Conservation (phyloP, 1,140 invertebrate species). For the Drosophila mojavensis region DNA sequence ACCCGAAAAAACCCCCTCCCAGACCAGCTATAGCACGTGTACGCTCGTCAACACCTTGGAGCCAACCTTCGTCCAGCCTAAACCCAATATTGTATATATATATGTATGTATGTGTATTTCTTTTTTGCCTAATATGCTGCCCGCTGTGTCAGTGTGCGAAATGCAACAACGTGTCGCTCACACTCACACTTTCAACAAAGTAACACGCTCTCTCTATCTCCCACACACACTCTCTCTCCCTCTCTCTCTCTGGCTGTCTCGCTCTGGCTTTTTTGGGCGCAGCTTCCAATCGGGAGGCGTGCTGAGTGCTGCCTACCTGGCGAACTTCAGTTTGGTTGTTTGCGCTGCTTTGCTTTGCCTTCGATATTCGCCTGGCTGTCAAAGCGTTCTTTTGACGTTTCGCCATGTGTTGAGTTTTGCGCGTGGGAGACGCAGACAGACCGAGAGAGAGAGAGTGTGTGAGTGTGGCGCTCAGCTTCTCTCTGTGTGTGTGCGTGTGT, state of each 20-base stretch:
- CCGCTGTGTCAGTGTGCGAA: slow-evolving; percentile 48
- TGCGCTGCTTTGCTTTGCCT: slow-evolving; percentile 41
- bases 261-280: slow-evolving; percentile 15
- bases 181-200: slow-evolving; percentile 50
- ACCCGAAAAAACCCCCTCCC: too few relatives aligned
- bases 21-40: slow-evolving; percentile 45
- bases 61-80: slow-evolving; percentile 57
- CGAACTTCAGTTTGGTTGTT: slow-evolving; percentile 49
- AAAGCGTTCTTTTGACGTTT: slow-evolving; percentile 69
- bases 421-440: slow-evolving; percentile 38
- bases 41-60: slow-evolving; percentile 60
- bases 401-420: slow-evolving; percentile 70
- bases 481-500: slow-evolving; percentile 6
- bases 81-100: slow-evolving; percentile 25
- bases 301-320: slow-evolving; percentile 51
- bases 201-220: background rate
- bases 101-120: slow-evolving; percentile 2
- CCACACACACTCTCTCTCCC: slow-evolving; percentile 3
- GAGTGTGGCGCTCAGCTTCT: background rate
- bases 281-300: slow-evolving; percentile 54
- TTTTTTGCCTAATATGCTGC: slow-evolving; percentile 44
- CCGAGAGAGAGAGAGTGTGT: slow-evolving; percentile 12
- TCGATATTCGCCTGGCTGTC: slow-evolving; percentile 58
- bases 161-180: slow-evolving; percentile 78
- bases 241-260: background rate